Evolutionary conservation across 2,113 vertebrate genomes (phyloP).

Genomic region (Sminthopsis crassicaudata): DNA sequence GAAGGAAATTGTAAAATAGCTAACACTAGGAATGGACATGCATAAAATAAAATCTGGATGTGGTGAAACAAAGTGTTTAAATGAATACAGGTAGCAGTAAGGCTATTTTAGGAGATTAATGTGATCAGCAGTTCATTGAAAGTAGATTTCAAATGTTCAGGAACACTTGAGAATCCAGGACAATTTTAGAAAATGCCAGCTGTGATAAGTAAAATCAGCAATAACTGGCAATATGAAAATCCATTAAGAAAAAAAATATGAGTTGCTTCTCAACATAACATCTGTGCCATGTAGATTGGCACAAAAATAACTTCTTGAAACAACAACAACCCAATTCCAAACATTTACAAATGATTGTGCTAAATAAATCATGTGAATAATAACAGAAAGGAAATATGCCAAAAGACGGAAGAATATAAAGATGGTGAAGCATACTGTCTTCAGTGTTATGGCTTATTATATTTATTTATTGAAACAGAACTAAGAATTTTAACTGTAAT

Average conservation of each 20-base stretch:
- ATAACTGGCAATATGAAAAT: not conserved
- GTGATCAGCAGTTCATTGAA: conserved; percentile 53
- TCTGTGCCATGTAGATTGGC: conserved; percentile 47
- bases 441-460: not conserved
- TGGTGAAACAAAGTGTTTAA: conserved; percentile 21
- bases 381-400: not conserved
- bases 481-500: conserved; percentile 12
- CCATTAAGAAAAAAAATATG: not conserved
- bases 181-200: conserved; percentile 40
- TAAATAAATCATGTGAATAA: not conserved
- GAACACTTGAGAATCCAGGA: conserved; percentile 36
- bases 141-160: conserved; percentile 39
- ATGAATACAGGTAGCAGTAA: conserved; percentile 37
- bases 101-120: conserved; percentile 3
- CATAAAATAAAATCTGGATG: conserved; percentile 10
- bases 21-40: not conserved
- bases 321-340: not conserved
- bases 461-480: conserved; percentile 8
- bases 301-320: not conserved
- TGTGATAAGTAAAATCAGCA: conserved; percentile 36
- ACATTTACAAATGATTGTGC: not conserved
- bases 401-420: not conserved
- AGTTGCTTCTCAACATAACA: conserved; percentile 21
- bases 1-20: conserved; percentile 44
- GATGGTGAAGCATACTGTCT: not conserved